Percentiles rank a stretch among this genome's conserved stretches.
Conservation (phyloP, 2,797 vertebrate species). For the Eulemur rubriventer region DNA sequence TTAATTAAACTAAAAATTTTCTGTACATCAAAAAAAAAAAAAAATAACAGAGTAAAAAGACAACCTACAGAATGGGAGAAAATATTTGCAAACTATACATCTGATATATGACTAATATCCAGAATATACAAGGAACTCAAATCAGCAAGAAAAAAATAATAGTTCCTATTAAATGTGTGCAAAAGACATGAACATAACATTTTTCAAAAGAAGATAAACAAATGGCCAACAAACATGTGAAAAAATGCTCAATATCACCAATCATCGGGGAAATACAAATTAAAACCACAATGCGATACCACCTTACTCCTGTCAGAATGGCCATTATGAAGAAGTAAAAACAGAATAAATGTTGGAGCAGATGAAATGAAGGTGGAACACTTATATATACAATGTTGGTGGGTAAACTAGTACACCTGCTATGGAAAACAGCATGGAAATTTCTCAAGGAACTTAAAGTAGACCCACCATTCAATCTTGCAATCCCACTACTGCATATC, state of each 20-base stretch:
- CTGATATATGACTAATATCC: neutral
- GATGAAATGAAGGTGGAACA: neutral
- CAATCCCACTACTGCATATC: no score
- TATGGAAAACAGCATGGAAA: neutral
- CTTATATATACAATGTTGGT: neutral
- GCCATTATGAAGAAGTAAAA: neutral
- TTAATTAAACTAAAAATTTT: neutral
- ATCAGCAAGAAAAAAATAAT: neutral
- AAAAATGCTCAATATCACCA: neutral
- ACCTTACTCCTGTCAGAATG: neutral
- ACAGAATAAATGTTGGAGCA: neutral
- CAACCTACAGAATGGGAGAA: neutral
- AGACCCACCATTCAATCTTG: neutral
- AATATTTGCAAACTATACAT: neutral
- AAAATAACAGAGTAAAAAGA: neutral
- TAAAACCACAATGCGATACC: neutral
- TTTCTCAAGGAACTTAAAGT: neutral
- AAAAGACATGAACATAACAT: neutral
- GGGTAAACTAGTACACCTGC: neutral
- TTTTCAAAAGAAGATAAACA: neutral
- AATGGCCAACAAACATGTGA: neutral
- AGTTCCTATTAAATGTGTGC: neutral
- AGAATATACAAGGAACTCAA: neutral
- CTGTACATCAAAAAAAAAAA: neutral
- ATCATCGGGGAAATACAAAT: neutral